A percentile compares a stretch with the other conserved stretches of the same genome.
These are phyloP conservation scores for Carposina sasakii DNA, from an alignment of 1,140 invertebrate genomes.

Conservation along the genomic window DNA sequence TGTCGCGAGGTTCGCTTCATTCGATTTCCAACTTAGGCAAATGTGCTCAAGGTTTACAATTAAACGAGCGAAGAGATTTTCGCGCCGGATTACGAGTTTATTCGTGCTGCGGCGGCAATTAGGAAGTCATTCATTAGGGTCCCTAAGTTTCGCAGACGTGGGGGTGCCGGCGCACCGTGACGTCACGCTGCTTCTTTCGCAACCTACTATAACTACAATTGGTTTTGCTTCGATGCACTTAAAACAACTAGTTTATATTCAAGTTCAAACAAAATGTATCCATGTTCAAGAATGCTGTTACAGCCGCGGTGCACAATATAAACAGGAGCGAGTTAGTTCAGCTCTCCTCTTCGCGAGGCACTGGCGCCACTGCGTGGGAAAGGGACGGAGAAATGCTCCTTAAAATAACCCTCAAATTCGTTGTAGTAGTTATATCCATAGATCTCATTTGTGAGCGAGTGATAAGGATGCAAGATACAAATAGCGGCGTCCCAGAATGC, in stretches of 20 bases:
- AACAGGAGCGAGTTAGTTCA: conserved; percentile 58
- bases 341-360: conserved; percentile 37
- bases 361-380: conserved; percentile 47
- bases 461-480: conserved; percentile 67
- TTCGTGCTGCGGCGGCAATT: conserved; percentile 68
- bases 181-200: conserved; percentile 54
- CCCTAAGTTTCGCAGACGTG: conserved; percentile 71
- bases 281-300: conserved; percentile 44
- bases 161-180: conserved; percentile 60
- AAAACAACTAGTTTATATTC: conserved; percentile 16
- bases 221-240: conserved; percentile 31
- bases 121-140: conserved; percentile 71
- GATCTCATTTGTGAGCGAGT: conserved; percentile 51
- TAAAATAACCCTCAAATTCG: conserved; percentile 63
- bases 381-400: conserved; percentile 40
- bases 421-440: conserved; percentile 46
- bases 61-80: conserved; percentile 41
- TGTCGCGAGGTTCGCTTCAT: conserved; percentile 43
- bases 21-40: conserved; percentile 57
- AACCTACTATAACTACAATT: conserved; percentile 27
- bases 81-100: conserved; percentile 63
- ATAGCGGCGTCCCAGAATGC: conserved; percentile 65
- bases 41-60: conserved; percentile 58
- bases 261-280: conserved; percentile 46
- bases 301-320: conserved; percentile 37